These are phyloP conservation scores for Cepaea nemoralis DNA, from an alignment of 1,140 invertebrate species.

Conservation along the genomic window DNA sequence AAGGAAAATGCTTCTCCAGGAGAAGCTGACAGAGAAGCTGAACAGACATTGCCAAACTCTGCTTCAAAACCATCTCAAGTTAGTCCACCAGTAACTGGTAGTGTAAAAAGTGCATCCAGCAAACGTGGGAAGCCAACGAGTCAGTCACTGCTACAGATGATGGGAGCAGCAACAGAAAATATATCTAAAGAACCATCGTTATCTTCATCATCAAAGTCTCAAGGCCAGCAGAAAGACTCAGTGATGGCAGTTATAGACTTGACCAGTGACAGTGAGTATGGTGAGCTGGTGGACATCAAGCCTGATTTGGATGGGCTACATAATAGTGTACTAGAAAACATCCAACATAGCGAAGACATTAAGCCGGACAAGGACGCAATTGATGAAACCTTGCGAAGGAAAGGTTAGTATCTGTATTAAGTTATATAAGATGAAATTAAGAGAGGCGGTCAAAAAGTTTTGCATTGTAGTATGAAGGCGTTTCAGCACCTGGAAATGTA, in stretches of 20 bases:
- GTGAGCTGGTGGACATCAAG: conserved; percentile 40
- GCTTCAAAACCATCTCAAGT: background rate
- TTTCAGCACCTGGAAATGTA: too few relatives aligned
- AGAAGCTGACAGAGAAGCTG: background rate
- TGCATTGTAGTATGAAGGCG: too few relatives aligned
- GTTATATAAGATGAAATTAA: too few relatives aligned
- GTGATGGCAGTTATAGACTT: conserved; percentile 22
- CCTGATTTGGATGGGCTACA: conserved; percentile 38
- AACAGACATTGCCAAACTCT: background rate
- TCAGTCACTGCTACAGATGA: background rate
- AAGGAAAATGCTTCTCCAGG: background rate
- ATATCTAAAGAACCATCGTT: background rate
- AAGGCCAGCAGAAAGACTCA: background rate
- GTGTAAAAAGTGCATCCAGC: background rate
- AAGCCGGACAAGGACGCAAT: conserved; percentile 7
- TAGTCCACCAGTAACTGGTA: background rate
- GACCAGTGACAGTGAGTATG: conserved; percentile 19
- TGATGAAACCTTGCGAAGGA: background rate
- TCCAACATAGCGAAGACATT: background rate
- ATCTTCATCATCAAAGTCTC: background rate
- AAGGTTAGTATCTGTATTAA: conserved; percentile 3
- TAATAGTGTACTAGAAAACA: background rate
- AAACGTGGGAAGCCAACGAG: background rate
- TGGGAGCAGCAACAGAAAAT: background rate
- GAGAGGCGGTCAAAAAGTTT: too few relatives aligned